Percentiles rank a stretch among this genome's conserved stretches.
Conservation (phyloP, 2,113 vertebrate species). For the Fregata magnificens region DNA sequence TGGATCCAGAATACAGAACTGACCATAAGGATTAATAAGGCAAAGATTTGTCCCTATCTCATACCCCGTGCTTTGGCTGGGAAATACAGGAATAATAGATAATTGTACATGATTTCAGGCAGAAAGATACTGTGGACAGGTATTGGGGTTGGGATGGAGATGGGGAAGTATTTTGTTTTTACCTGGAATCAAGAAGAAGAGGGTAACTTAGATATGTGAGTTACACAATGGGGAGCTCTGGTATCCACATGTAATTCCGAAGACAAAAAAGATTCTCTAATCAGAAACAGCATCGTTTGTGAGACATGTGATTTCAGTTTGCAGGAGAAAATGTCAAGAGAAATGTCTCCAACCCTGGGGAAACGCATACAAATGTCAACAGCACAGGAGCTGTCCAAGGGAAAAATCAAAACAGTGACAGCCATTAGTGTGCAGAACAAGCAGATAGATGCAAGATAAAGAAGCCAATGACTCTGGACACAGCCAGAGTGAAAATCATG, state of each 20-base stretch:
- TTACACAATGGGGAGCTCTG: conserved; percentile 15
- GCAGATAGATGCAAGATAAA: neutral
- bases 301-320: conserved; percentile 37
- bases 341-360: neutral
- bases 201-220: neutral
- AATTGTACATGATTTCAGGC: neutral
- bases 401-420: conserved; percentile 20
- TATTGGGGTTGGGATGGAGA: neutral
- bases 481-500: neutral
- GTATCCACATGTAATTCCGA: neutral
- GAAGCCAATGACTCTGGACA: conserved; percentile 18
- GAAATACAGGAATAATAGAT: neutral
- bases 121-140: neutral
- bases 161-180: neutral
- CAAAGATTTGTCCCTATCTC: neutral
- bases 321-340: conserved; percentile 2
- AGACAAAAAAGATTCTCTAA: conserved; percentile 19
- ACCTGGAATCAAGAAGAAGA: neutral
- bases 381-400: conserved; percentile 20
- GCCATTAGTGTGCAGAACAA: neutral
- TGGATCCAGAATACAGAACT: neutral
- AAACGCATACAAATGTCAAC: neutral
- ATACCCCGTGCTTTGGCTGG: neutral
- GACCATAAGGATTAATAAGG: neutral
- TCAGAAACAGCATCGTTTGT: conserved; percentile 7